phyloP scores from a whole-genome alignment of 2,797 vertebrate species.

The Phyllotis vaccarum region DNA sequence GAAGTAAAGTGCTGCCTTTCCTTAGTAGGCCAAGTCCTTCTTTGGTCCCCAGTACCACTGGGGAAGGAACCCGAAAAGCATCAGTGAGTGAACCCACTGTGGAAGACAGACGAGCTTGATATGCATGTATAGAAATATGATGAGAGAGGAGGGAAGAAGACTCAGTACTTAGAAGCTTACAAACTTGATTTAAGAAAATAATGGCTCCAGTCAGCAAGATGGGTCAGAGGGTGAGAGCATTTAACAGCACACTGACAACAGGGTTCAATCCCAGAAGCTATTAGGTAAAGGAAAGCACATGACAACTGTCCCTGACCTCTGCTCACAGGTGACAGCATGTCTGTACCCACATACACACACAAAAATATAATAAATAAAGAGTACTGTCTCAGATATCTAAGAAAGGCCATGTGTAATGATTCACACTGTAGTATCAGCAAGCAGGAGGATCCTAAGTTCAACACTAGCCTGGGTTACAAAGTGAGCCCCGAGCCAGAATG shows the following conservation, averaged over 20 bases:
- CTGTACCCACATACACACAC: neutral
- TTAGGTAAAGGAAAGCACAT: neutral
- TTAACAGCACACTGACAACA: neutral
- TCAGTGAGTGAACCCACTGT: too few relatives aligned
- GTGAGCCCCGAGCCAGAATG: neutral
- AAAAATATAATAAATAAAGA: neutral
- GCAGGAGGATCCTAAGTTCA: neutral
- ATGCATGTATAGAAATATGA: neutral
- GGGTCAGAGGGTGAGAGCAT: neutral
- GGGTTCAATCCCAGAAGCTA: neutral
- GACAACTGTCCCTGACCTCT: neutral
- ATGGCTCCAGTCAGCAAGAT: neutral
- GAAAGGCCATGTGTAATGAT: neutral
- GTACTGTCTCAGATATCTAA: neutral
- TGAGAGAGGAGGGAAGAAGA: too few relatives aligned
- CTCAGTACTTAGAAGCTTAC: too few relatives aligned
- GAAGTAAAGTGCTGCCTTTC: neutral
- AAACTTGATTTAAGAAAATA: neutral
- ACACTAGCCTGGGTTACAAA: neutral
- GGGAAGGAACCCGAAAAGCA: too few relatives aligned
- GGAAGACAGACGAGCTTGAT: neutral
- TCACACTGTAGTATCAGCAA: neutral
- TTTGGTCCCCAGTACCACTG: neutral
- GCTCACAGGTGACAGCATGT: neutral
- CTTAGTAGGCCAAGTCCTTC: neutral